Evolutionary conservation across 2,888 invertebrate genomes (phyloP).

Genomic region (Crossocerus cetratus): DNA sequence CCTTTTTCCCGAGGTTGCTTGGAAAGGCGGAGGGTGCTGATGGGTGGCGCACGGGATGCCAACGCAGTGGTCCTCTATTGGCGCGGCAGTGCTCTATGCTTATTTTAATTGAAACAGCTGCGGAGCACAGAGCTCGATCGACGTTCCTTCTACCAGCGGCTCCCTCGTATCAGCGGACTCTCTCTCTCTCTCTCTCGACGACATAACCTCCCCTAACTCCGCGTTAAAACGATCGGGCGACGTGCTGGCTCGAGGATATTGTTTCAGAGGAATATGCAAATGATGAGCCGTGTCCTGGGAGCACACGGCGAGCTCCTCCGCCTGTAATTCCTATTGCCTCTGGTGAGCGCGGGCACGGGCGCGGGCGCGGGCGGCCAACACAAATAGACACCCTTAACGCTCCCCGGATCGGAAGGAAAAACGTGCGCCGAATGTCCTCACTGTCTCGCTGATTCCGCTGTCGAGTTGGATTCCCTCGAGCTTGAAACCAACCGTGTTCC

Average conservation of each 20-base stretch:
- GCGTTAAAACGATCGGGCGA: conserved; percentile 65
- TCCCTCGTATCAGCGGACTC: conserved; percentile 20
- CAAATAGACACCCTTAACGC: conserved; percentile 70
- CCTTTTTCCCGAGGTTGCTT: conserved; percentile 52
- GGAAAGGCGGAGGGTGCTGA: conserved; percentile 47
- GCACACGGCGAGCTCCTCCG: conserved; percentile 57
- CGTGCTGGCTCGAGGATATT: conserved; percentile 69
- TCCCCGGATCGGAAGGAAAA: conserved; percentile 66
- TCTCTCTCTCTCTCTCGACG: conserved; percentile 37
- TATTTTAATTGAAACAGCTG: conserved; percentile 76
- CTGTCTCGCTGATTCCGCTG: conserved; percentile 18
- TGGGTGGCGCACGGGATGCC: conserved; percentile 30
- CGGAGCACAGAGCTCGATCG: conserved; percentile 50
- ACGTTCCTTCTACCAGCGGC: conserved; percentile 28
- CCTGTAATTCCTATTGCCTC: conserved; percentile 71
- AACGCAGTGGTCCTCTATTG: conserved; percentile 49
- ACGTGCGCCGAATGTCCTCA: conserved; percentile 68
- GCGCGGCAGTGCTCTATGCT: conserved; percentile 67
- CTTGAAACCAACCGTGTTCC: neutral
- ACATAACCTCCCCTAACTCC: conserved; percentile 26
- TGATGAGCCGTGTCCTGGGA: conserved; percentile 66
- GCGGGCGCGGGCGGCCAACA: conserved; percentile 60
- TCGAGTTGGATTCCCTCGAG: conserved; percentile 11
- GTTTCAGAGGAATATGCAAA: conserved; percentile 77
- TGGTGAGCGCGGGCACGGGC: too few species aligned